These are phyloP conservation scores for Drosophila ustulata DNA, from an alignment of 2,888 invertebrate genomes.

Conservation along the genomic window DNA sequence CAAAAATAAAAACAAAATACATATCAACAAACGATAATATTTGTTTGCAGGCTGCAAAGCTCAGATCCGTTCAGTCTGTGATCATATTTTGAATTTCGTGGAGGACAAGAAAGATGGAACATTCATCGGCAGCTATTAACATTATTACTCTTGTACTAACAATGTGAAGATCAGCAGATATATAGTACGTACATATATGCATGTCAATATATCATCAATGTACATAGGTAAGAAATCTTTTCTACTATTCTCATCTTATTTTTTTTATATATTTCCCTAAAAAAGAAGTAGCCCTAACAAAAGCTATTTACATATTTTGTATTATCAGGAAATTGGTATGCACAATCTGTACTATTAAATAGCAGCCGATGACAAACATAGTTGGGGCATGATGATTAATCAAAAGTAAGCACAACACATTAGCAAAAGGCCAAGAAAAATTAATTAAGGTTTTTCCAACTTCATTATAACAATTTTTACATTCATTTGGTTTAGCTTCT, in stretches of 20 bases:
- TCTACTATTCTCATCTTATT: neutral
- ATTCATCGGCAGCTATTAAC: neutral
- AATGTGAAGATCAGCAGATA: constrained; percentile 22
- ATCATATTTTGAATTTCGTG: constrained; percentile 39
- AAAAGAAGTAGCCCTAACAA: neutral
- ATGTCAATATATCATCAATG: constrained; percentile 40
- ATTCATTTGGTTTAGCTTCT: constrained; percentile 40
- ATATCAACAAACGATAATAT: neutral
- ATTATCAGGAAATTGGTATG: constrained; percentile 22
- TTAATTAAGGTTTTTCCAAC: neutral
- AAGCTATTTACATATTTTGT: neutral
- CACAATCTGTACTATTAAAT: constrained; percentile 17
- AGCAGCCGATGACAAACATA: constrained; percentile 47
- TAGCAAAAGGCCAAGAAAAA: too few species aligned
- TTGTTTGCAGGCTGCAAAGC: constrained; percentile 25
- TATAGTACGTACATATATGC: constrained; percentile 6
- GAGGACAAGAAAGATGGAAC: constrained; percentile 17
- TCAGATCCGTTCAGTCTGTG: constrained; percentile 39
- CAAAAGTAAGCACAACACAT: constrained; percentile 25
- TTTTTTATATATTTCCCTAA: neutral
- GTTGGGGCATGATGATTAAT: constrained; percentile 42
- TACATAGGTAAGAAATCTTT: constrained; percentile 31
- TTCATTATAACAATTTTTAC: neutral
- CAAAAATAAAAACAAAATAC: neutral
- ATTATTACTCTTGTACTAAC: constrained; percentile 3